Base-by-base conservation (phyloP, 2,888 invertebrate species). In the Pseudeuparius sepicola region DNA sequence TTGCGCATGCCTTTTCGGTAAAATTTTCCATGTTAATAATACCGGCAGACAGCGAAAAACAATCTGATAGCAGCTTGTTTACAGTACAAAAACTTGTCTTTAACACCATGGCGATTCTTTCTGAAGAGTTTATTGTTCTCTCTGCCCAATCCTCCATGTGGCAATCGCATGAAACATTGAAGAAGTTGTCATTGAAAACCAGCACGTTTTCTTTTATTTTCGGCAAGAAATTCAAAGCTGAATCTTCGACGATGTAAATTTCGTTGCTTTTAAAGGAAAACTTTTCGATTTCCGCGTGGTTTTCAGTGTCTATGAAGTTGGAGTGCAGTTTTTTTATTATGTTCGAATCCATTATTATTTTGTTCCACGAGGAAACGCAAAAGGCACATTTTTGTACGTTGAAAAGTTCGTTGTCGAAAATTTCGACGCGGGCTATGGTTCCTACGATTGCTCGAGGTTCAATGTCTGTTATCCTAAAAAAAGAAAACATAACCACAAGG, bases 31-130 rank as follows among this genome's bases (percentile, higher is more conserved):
- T 70, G 34, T 68, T 56, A 53, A 78, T 68, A 39, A 74, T 71
- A 26, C 75, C 78, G 45, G 75, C 70, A 1, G 70, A 70, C 4
- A 76, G 64, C 40, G 75, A 72, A 51, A 76, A 77, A 52, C 82
- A 82, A 24, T 65, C 63, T 3, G 77, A 72, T 12, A 79, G 60
- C 24, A 68, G 58, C 37, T 67, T 60, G 36, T 69, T 55, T 0
- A 80, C 70, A 0, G 70, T 66, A 52, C 82, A 82, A 48, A 66
- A 75, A 52, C 76, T 79, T 31, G 75, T 68, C 34, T 65, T 61
- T 47, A 67, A 57, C 34, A 66, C 56, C 48, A 55, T 51, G 32
- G 65, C 59, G 13, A 69, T 67, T 12, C 63, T 58, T 13, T 61
- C 61, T n/a, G 47, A 48, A 7, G 49, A 45, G 37, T 62, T 64